These are phyloP conservation scores for Muscicapa comitata DNA, from an alignment of 2,797 vertebrate species.

Conservation along the genomic window DNA sequence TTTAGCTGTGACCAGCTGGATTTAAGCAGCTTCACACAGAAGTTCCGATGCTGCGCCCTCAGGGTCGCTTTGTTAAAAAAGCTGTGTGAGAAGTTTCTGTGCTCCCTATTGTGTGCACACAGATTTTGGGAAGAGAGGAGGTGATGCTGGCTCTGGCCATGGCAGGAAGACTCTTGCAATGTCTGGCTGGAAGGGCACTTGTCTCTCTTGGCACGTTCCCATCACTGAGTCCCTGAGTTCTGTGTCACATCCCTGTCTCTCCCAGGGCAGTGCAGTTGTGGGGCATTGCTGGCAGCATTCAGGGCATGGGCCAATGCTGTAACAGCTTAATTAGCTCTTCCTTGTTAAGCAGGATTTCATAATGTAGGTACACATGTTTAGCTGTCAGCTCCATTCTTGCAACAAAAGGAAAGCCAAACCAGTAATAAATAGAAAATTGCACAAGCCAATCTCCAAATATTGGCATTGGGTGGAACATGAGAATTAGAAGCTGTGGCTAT, in stretches of 20 bases:
- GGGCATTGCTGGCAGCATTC: neutral
- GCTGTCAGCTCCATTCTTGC: slow-evolving; percentile 48
- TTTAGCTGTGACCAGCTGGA: neutral
- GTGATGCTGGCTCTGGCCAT: neutral
- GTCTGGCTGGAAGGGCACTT: neutral
- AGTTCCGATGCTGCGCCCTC: neutral
- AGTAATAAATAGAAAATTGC: slow-evolving; percentile 40
- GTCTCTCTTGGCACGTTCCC: neutral
- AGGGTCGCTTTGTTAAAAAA: neutral
- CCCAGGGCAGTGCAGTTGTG: neutral
- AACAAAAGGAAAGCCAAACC: slow-evolving; percentile 49
- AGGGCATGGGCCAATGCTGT: neutral
- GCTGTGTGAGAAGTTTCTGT: neutral
- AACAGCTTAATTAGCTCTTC: neutral
- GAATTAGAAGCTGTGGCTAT: neutral
- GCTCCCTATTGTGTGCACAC: fast-evolving
- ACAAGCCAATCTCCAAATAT: slow-evolving; percentile 26
- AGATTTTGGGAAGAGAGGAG: neutral
- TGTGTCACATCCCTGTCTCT: neutral
- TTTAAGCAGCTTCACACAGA: neutral
- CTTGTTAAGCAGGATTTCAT: slow-evolving; percentile 9
- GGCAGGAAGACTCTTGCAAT: neutral
- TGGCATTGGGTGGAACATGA: neutral
- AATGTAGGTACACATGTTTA: slow-evolving; percentile 27
- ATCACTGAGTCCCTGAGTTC: fast-evolving